Base-by-base conservation (phyloP, 1,140 invertebrate species). In the Bombus sibiricus region DNA sequence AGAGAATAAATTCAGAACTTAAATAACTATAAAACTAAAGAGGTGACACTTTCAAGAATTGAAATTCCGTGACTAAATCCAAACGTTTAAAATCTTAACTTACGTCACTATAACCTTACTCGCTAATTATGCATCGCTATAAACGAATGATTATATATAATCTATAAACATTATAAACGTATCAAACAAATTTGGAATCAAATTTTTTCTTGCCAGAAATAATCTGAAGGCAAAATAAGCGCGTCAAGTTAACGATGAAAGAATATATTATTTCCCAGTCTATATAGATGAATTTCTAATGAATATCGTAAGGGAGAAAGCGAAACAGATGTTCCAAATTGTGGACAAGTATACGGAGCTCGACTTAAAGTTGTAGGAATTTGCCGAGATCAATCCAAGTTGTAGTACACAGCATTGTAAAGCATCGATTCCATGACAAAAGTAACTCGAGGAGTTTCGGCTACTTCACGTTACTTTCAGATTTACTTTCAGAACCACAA, bases 381-480 rank as follows among this genome's bases (percentile, higher is more conserved):
- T 59, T 22, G 3, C 0, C 28, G 64, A 37, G 66, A 84, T 80
- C 76, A 32, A 62, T 71, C 37, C 53, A 53, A 43, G 32, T 80
- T 68, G 9, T 62, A 53, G 13, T 62, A 53, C 25, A 3, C 18
- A 41, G 37, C 9, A 73, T 81, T 47, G 32, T 34, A 34, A 28
- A 34, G 47, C 5, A 43, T n/a, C n/a, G 64, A 2, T n/a, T 79
- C 13, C 75, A 18, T n/a, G 13, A 57, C 37, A 53, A 47, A 82
- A 76, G 41, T 66, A 25, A 41, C 57, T 82, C 47, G 69, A 74
- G 37, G 22, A 74, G 69, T 81, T 73, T 62, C n/a, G 69, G 18
- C 72, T 76, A 64, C 59, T 59, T 34, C 34, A 66, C 43, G 10
- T 47, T 77, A 47, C 59, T 43, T 32, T 32, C n/a, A 64, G 37